Percentiles rank a stretch among this genome's conserved stretches.
phyloP scores from a whole-genome alignment of 2,888 invertebrate genomes.

The Furcula furcula region DNA sequence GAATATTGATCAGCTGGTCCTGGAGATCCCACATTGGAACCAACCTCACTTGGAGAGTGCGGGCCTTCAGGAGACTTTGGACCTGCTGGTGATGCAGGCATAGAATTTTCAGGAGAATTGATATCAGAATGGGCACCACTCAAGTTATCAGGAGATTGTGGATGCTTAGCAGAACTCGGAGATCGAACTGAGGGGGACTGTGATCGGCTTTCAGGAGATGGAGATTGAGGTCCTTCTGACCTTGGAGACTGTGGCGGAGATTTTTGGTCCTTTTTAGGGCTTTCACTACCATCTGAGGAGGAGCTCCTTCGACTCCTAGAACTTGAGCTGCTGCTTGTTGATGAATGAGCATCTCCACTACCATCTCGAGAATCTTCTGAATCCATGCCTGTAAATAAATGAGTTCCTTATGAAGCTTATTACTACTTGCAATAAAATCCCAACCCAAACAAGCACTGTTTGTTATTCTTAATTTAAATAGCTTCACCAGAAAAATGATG shows the following conservation, averaged over 20 bases:
- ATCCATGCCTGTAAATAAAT: constrained; percentile 79
- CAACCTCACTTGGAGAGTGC: constrained; percentile 63
- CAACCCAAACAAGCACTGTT: constrained; percentile 47
- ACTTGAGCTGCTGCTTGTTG: constrained; percentile 75
- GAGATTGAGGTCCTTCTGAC: constrained; percentile 50
- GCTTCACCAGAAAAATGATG: constrained; percentile 32
- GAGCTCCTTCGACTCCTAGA: constrained; percentile 70
- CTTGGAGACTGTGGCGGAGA: constrained; percentile 46
- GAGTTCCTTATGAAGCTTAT: constrained; percentile 31
- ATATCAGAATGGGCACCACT: constrained; percentile 71
- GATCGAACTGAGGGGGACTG: constrained; percentile 51
- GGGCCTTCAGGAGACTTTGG: constrained; percentile 74
- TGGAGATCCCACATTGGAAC: constrained; percentile 53
- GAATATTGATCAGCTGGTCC: constrained; percentile 52
- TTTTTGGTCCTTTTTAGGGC: constrained; percentile 62
- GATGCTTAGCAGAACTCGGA: constrained; percentile 35
- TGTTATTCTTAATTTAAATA: constrained; percentile 35
- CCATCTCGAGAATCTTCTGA: constrained; percentile 83
- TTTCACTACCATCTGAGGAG: constrained; percentile 62
- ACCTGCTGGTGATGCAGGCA: constrained; percentile 58
- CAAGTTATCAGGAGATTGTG: constrained; percentile 61
- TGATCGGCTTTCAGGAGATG: constrained; percentile 52
- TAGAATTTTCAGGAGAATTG: constrained; percentile 72
- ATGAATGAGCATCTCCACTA: constrained; percentile 60
- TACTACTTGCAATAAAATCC: constrained; percentile 13